phyloP scores from a whole-genome alignment of 2,888 invertebrate genomes.

The Eudemis profundana region DNA sequence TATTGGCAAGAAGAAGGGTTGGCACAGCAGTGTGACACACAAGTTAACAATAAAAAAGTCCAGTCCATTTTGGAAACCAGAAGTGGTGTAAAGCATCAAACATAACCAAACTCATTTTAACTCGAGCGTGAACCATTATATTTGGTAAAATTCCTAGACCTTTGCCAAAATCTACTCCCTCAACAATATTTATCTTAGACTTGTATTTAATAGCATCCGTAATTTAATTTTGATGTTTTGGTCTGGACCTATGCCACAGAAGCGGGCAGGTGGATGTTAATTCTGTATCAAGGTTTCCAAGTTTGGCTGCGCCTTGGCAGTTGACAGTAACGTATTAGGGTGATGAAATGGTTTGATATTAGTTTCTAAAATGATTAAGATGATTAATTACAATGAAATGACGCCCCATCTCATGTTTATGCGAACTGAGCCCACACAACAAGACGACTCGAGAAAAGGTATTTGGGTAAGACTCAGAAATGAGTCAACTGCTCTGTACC shows the following conservation, averaged over 20 bases:
- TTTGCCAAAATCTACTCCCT: not conserved
- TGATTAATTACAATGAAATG: not conserved
- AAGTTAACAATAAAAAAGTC: too few species aligned
- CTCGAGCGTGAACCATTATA: too few species aligned
- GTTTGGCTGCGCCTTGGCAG: constrained; percentile 5
- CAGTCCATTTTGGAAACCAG: too few species aligned
- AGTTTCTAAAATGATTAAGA: not conserved
- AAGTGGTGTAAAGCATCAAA: too few species aligned
- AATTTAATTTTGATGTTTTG: constrained; percentile 27
- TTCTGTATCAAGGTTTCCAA: constrained; percentile 30
- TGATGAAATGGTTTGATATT: not conserved
- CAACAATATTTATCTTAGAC: constrained; percentile 7
- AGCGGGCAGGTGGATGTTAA: constrained; percentile 11
- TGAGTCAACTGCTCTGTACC: too few species aligned
- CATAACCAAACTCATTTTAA: too few species aligned
- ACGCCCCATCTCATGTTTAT: not conserved
- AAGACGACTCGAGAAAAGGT: too few species aligned
- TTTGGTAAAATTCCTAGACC: not conserved
- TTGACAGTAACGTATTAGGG: not conserved
- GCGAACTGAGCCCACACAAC: not conserved
- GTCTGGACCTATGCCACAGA: constrained; percentile 21
- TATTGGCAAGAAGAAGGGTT: too few species aligned
- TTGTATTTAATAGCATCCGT: not conserved
- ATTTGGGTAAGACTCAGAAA: not conserved
- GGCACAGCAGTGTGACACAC: too few species aligned